Percentiles rank a stretch among this genome's conserved stretches.
phyloP scores from a whole-genome alignment of 1,140 invertebrate species.

The Antheraea mylitta region DNA sequence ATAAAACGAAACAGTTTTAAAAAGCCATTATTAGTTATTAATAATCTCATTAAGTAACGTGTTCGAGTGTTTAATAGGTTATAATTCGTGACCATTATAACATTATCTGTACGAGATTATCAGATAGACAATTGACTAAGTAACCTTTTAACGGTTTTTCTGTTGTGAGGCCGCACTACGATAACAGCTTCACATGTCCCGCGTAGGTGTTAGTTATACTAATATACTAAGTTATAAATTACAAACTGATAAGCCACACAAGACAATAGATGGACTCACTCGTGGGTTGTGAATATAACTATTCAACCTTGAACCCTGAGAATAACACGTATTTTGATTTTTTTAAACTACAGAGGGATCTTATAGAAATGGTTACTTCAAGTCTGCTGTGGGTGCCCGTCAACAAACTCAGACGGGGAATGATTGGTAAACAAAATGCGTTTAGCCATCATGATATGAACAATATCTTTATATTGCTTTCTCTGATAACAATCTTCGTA shows the following conservation, averaged over 20 bases:
- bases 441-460: slow-evolving; percentile 22
- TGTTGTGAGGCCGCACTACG: neutral
- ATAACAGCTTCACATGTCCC: neutral
- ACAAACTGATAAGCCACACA: slow-evolving; percentile 52
- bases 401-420: slow-evolving; percentile 22
- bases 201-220: slow-evolving; percentile 53
- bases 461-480: slow-evolving; percentile 23
- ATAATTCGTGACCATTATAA: slow-evolving; percentile 9
- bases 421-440: slow-evolving; percentile 28
- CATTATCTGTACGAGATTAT: slow-evolving; percentile 11
- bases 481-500: slow-evolving; percentile 22
- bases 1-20: slow-evolving; percentile 10
- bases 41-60: slow-evolving; percentile 14
- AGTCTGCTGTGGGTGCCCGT: slow-evolving; percentile 26
- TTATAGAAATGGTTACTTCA: slow-evolving; percentile 16
- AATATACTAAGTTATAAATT: slow-evolving; percentile 54
- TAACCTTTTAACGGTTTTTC: slow-evolving; percentile 23
- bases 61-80: slow-evolving; percentile 7
- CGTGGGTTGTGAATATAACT: slow-evolving; percentile 38
- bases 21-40: slow-evolving; percentile 12
- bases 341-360: slow-evolving; percentile 3
- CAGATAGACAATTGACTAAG: slow-evolving; percentile 26
- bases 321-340: neutral
- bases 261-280: slow-evolving; percentile 52
- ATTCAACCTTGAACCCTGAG: slow-evolving; percentile 16